phyloP scores from a whole-genome alignment of 30 jellyfish, hydroid and myxozoan genomes.

The Aurelia aurita region DNA sequence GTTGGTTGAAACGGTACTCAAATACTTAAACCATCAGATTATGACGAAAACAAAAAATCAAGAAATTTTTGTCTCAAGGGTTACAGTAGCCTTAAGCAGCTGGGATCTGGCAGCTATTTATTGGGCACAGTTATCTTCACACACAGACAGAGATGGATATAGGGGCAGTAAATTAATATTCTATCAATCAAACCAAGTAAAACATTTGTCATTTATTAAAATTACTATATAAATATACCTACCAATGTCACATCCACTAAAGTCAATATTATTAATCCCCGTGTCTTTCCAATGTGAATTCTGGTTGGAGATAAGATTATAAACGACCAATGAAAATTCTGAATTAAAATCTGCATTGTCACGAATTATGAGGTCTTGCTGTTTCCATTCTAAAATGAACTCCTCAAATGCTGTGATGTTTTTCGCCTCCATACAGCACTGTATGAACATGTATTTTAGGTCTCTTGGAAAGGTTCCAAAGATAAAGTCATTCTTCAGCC shows the following conservation, averaged over 20 bases:
- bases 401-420: conserved; percentile 24
- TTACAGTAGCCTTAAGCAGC: no score
- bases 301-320: neutral
- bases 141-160: no score
- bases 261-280: neutral
- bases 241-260: conserved; percentile 47
- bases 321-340: conserved; percentile 30
- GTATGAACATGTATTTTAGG: neutral
- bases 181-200: no score
- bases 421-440: conserved; percentile 9
- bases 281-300: conserved; percentile 12
- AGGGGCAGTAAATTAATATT: no score
- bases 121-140: no score
- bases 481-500: conserved; percentile 5
- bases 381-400: conserved; percentile 1
- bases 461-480: neutral
- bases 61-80: no score
- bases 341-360: conserved; percentile 3
- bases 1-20: no score
- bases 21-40: no score
- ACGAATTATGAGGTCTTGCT: neutral
- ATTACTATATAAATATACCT: neutral
- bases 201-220: no score
- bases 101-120: no score
- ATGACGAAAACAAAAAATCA: no score